Evolutionary conservation across 2,888 invertebrate genomes (phyloP).

Genomic region (Agrotis ipsilon): DNA sequence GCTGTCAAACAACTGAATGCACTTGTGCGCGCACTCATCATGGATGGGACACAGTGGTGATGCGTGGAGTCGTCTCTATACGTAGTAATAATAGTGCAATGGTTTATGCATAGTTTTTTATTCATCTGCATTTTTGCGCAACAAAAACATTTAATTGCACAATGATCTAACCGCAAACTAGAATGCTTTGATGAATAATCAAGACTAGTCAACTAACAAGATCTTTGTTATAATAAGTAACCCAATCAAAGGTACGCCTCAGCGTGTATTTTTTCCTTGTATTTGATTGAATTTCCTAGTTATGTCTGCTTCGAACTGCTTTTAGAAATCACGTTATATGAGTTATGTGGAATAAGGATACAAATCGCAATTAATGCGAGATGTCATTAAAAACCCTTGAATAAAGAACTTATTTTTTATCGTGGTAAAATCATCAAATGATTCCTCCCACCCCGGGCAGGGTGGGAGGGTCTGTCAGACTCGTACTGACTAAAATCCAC

Average conservation of each 20-base stretch:
- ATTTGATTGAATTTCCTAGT: neutral
- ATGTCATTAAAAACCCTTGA: no score
- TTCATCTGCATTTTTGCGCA: neutral
- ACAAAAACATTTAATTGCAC: neutral
- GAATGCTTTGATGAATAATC: neutral
- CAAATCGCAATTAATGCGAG: neutral
- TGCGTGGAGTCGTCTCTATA: no score
- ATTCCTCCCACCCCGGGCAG: no score
- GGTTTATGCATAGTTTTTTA: neutral
- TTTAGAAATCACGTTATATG: constrained; percentile 2
- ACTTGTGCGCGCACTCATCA: no score
- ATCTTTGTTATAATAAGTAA: neutral
- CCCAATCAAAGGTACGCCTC: neutral
- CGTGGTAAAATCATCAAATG: no score
- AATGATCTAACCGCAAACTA: neutral
- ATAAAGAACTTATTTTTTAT: no score
- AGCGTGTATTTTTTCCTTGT: constrained; percentile 5
- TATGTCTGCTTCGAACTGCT: neutral
- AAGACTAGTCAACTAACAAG: neutral
- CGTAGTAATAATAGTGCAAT: no score
- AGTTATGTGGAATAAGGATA: neutral
- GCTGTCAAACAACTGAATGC: no score
- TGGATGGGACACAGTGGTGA: no score
- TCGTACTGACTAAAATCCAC: no score
- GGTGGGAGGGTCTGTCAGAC: no score